Percentiles rank a stretch among this genome's conserved stretches.
These are phyloP conservation scores for Arion vulgaris DNA, from an alignment of 1,140 invertebrate species.

Conservation along the genomic window DNA sequence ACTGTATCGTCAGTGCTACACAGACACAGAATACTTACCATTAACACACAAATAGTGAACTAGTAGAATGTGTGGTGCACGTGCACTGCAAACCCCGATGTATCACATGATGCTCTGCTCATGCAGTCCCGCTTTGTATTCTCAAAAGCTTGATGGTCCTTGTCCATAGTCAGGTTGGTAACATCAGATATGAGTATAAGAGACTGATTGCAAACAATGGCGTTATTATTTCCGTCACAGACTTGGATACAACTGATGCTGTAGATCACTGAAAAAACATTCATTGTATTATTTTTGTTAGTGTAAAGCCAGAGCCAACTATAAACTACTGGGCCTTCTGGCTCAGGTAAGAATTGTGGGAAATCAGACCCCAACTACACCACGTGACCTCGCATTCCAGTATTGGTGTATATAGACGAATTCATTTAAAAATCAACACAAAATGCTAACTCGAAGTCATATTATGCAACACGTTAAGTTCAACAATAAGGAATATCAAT, in stretches of 20 bases:
- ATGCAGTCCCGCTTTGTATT: constrained; percentile 3
- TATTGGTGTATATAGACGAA: too few species aligned
- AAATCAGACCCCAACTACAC: too few species aligned
- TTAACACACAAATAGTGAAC: constrained; percentile 15
- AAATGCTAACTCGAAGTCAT: too few species aligned
- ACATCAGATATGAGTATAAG: constrained; percentile 22
- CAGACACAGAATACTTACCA: constrained; percentile 8
- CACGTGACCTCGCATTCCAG: too few species aligned
- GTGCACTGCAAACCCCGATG: not conserved
- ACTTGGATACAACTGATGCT: not conserved
- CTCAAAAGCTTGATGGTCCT: not conserved
- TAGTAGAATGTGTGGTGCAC: not conserved
- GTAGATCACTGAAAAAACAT: not conserved
- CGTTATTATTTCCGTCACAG: not conserved
- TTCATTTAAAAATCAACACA: too few species aligned
- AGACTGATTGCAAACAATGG: not conserved
- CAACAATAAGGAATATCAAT: too few species aligned
- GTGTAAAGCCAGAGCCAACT: too few species aligned
- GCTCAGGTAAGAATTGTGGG: too few species aligned
- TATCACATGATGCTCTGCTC: constrained; percentile 5
- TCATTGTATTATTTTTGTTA: not conserved
- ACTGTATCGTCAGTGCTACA: too few species aligned
- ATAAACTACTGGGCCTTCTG: too few species aligned
- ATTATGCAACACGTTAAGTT: too few species aligned
- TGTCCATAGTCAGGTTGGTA: constrained; percentile 3